These are phyloP conservation scores for Raja brachyura DNA, from an alignment of 2,113 vertebrate species.

Conservation along the genomic window DNA sequence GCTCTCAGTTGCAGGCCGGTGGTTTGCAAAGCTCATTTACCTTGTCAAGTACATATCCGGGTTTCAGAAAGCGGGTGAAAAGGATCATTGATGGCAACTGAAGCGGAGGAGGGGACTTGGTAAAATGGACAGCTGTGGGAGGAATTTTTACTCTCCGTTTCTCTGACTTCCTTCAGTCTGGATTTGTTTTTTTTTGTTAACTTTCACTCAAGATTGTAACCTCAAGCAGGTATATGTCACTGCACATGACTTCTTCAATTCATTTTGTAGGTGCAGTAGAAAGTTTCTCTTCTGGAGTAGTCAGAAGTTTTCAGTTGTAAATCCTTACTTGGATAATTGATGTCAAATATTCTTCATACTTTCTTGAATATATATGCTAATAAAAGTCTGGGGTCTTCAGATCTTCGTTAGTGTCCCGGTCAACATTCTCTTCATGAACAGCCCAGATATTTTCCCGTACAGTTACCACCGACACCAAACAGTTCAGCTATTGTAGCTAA, in stretches of 20 bases:
- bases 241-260: not conserved
- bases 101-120: not conserved
- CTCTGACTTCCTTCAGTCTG: constrained; percentile 5
- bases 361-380: not conserved
- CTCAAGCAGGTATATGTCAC: not conserved
- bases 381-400: not conserved
- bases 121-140: constrained; percentile 14
- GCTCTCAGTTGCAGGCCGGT: not conserved
- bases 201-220: not conserved
- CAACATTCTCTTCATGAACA: not conserved
- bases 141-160: constrained; percentile 9
- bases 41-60: constrained; percentile 18
- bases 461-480: not conserved
- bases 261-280: not conserved
- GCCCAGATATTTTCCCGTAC: not conserved
- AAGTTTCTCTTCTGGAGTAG: not conserved
- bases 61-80: constrained; percentile 9
- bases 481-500: not conserved
- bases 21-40: constrained; percentile 28
- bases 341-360: not conserved
- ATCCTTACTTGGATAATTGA: not conserved
- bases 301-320: not conserved
- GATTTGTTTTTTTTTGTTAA: constrained; percentile 22
- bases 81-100: constrained; percentile 25
- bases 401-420: not conserved